These are phyloP conservation scores for Montifringilla adamsi DNA, from an alignment of 2,113 vertebrate species.

Conservation along the genomic window DNA sequence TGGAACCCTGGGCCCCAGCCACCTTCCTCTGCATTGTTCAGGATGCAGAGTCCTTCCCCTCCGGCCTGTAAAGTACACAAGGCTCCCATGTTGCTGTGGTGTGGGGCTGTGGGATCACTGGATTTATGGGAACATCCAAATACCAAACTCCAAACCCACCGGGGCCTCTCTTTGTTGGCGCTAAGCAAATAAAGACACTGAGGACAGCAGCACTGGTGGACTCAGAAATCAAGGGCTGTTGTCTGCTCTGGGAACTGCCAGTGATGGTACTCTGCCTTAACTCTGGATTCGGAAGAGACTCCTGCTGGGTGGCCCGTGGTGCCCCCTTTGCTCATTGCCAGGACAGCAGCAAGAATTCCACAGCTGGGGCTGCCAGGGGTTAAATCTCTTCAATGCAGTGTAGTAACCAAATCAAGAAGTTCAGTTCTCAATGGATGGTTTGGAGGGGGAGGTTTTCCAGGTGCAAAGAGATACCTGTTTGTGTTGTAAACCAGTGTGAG, in stretches of 20 bases:
- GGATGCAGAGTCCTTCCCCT: background rate
- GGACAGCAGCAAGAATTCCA: background rate
- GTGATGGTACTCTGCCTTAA: background rate
- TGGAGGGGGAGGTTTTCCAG: background rate
- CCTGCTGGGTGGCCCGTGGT: background rate
- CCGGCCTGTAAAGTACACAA: background rate
- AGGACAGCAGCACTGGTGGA: background rate
- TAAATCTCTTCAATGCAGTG: background rate
- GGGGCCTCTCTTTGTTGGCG: background rate
- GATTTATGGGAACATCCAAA: background rate
- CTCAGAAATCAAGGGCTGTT: background rate
- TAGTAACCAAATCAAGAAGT: background rate
- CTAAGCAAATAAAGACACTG: background rate
- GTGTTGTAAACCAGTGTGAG: background rate
- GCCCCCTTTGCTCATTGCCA: background rate
- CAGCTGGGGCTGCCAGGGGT: background rate
- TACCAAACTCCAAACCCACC: background rate
- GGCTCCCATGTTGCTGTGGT: background rate
- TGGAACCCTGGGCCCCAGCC: fast-evolving
- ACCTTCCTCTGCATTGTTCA: background rate
- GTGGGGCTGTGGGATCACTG: fast-evolving
- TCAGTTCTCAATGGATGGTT: fast-evolving
- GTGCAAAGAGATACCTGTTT: background rate
- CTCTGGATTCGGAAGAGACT: background rate
- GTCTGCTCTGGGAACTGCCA: background rate